Percentiles rank a stretch among this genome's conserved stretches.
phyloP scores from a whole-genome alignment of 2,113 vertebrate genomes.

The Sturnira hondurensis region DNA sequence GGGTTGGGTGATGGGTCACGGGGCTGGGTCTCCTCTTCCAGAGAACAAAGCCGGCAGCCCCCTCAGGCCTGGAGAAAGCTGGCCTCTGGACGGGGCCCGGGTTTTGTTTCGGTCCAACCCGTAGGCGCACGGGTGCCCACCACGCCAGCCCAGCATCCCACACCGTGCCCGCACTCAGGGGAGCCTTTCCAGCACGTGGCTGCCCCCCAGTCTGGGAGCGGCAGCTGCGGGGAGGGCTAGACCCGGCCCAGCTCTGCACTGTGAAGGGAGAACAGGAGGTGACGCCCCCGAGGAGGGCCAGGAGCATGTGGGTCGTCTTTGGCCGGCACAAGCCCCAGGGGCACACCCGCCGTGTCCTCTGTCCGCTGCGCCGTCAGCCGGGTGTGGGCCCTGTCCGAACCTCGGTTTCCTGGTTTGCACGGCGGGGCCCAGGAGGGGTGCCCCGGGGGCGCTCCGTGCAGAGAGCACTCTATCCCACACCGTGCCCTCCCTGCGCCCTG shows the following conservation, averaged over 20 bases:
- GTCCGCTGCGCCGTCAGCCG: not conserved
- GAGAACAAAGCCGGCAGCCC: not conserved
- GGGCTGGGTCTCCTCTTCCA: not conserved
- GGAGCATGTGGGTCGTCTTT: fast-evolving
- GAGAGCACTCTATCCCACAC: not conserved
- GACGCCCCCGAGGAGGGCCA: fast-evolving
- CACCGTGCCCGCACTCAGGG: not conserved
- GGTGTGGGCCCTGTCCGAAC: not conserved
- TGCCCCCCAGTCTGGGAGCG: not conserved
- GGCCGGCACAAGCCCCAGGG: not conserved
- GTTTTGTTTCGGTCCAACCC: not conserved
- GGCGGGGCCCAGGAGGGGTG: not conserved
- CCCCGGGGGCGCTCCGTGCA: not conserved
- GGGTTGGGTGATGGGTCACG: not conserved
- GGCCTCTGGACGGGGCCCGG: not conserved
- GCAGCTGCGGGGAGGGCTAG: not conserved
- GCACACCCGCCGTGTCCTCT: not conserved
- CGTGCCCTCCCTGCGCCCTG: not conserved
- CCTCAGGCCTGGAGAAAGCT: not conserved
- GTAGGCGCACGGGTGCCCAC: not conserved
- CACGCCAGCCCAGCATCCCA: no score
- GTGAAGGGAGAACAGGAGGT: not conserved
- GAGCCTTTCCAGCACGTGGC: not conserved
- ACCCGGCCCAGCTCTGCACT: not conserved
- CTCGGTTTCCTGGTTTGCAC: not conserved